Conservation (phyloP, 1,140 invertebrate genomes). For the Pentalonia nigronervosa region DNA sequence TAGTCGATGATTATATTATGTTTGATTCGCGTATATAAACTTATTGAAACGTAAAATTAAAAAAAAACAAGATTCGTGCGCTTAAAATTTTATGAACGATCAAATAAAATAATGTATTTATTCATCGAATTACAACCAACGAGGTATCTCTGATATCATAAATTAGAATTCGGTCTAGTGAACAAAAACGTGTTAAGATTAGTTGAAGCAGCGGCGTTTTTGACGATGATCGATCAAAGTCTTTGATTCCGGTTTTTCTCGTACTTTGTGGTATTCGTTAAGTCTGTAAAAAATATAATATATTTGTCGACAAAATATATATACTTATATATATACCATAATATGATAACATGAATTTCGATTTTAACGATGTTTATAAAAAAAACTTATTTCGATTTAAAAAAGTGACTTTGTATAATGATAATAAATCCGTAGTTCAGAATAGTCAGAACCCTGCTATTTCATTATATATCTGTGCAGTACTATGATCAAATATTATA, state of each 20-base stretch:
- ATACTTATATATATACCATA: neutral
- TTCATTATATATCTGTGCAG: neutral
- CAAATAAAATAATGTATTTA: constrained; percentile 15
- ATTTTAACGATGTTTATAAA: neutral
- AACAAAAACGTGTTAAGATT: neutral
- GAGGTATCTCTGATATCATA: neutral
- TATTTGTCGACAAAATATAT: neutral
- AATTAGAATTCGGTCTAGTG: neutral
- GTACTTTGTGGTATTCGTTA: neutral
- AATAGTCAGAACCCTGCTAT: neutral
- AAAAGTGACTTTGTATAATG: neutral
- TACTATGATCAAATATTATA: neutral
- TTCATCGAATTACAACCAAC: neutral
- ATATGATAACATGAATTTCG: neutral
- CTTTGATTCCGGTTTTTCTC: neutral
- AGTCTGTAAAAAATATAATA: neutral
- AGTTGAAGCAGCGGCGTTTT: neutral
- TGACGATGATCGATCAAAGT: neutral
- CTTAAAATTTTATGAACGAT: neutral
- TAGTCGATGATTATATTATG: neutral
- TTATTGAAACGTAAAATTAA: constrained; percentile 13
- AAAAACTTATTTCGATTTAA: neutral
- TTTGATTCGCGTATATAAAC: neutral
- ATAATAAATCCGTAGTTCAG: neutral
- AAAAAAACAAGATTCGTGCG: neutral